Conservation (phyloP, 1,140 invertebrate genomes). For the Chymomyza costata region DNA sequence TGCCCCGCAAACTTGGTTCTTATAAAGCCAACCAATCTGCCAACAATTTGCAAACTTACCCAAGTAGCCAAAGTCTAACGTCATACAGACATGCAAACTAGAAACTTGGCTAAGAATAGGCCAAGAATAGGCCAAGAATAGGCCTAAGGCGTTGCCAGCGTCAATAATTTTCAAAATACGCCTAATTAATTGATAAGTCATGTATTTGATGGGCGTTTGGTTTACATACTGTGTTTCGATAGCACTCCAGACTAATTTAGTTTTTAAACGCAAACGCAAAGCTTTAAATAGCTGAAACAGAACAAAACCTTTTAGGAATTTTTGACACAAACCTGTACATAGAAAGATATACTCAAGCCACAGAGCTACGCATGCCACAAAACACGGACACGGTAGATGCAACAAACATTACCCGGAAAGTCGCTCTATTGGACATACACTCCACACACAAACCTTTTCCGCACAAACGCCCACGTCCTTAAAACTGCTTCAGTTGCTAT, state of each 20-base stretch:
- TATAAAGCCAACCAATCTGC: too few relatives aligned
- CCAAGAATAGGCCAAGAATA: not conserved
- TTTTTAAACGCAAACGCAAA: slow-evolving; percentile 50
- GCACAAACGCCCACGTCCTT: not conserved
- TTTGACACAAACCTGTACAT: slow-evolving; percentile 34
- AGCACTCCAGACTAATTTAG: slow-evolving; percentile 47
- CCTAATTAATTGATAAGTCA: slow-evolving; percentile 67
- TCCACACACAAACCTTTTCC: slow-evolving; percentile 23
- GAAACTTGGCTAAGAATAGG: not conserved
- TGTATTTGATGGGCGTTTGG: slow-evolving; percentile 36
- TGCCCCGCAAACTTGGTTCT: slow-evolving; percentile 9
- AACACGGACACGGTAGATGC: too few relatives aligned
- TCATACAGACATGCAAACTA: slow-evolving; percentile 46
- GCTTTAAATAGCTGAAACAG: slow-evolving; percentile 31
- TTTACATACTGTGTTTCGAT: slow-evolving; percentile 52
- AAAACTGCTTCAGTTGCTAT: too few relatives aligned
- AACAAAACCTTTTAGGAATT: slow-evolving; percentile 59
- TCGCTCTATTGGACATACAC: slow-evolving; percentile 25
- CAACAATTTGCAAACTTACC: too few relatives aligned
- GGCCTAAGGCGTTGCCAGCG: slow-evolving; percentile 13
- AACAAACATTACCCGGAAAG: too few relatives aligned
- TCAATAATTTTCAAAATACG: slow-evolving; percentile 67
- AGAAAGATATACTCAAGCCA: not conserved
- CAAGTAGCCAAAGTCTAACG: too few relatives aligned
- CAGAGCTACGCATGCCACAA: slow-evolving; percentile 7